phyloP scores from a whole-genome alignment of 2,113 vertebrate species.

The Poeciliopsis prolifica region DNA sequence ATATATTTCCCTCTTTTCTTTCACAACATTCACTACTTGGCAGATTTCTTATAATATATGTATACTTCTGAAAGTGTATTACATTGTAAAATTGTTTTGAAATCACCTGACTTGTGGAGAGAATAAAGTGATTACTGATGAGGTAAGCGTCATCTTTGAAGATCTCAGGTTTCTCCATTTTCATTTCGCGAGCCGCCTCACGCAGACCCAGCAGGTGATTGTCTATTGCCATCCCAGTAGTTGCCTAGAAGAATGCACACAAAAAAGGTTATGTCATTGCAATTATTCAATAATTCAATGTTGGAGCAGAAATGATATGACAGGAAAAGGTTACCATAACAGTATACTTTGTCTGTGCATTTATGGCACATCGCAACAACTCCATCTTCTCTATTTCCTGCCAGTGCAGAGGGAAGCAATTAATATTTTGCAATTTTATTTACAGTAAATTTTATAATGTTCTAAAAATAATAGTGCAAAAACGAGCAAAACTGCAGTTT shows the following conservation, averaged over 20 bases:
- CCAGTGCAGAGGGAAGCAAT: slow-evolving; percentile 16
- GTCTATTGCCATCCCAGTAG: slow-evolving; percentile 96
- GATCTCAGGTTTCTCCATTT: slow-evolving; percentile 87
- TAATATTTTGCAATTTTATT: neutral
- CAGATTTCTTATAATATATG: neutral
- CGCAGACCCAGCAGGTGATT: slow-evolving; percentile 94
- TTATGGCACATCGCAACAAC: slow-evolving; percentile 85
- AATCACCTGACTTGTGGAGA: slow-evolving; percentile 94
- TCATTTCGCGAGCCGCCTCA: slow-evolving; percentile 85
- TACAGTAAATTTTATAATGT: neutral
- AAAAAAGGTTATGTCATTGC: neutral
- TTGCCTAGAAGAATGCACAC: slow-evolving; percentile 78
- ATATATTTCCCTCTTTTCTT: neutral
- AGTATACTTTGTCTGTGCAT: slow-evolving; percentile 91
- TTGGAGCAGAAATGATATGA: neutral
- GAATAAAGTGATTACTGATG: slow-evolving; percentile 89
- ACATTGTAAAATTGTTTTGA: neutral
- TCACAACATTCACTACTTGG: neutral
- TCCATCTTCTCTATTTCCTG: slow-evolving; percentile 90
- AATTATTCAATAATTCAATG: neutral
- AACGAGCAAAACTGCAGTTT: neutral
- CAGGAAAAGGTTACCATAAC: slow-evolving; percentile 81
- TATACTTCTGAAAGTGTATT: neutral
- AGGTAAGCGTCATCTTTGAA: slow-evolving; percentile 90
- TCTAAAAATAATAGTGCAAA: neutral